Base-by-base conservation (phyloP, 35 echinoderm and acorn worm species). In the Lytechinus pictus region DNA sequence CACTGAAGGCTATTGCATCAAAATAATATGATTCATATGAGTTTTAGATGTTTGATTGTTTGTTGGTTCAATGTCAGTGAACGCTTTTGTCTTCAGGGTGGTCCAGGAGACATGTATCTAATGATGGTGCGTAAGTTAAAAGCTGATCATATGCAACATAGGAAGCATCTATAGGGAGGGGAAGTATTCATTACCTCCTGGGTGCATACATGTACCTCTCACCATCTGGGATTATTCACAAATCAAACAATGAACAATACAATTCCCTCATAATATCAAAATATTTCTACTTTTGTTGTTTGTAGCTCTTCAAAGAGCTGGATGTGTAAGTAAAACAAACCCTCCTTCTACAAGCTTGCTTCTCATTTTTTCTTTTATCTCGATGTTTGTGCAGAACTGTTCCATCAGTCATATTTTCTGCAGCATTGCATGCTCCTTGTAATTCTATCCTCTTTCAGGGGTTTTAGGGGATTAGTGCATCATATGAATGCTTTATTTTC, bases 1-100 rank as follows among this genome's bases (percentile, higher is more conserved):
- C 66, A 79, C 66, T 79, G 66, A 79, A 79, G 66, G 66, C 66
- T 79, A 79, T 79, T 79, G 66, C 21, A 79, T 79, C 21, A 79
- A 79, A 24, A 79, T 44, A 79, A 79, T 79, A 79, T 71, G 61
- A 71, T 79, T 79, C 66, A 79, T 79, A 79, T 79, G 66, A 24
- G 66, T 79, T 79, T 79, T 16, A 79, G 66, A 79, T 16, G 66
- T 79, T 5, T 79, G 14, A 24, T 24, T 79, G 66, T 79, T 79
- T 79, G 66, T 79, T 79, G 19, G 66, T n/a, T 24, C 66, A 71
- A 71, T 71, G 61, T 71, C 61, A 79, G 66, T 79, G 66, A 79
- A 79, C 4, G 66, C 21, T 79, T 79, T 79, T 24, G 5, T 79
- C 66, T 79, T 79, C 66, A 79, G 66, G 66, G 66, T 79, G 66